Conservation (phyloP, 2,888 invertebrate species). For the Trachelus iudaicus region DNA sequence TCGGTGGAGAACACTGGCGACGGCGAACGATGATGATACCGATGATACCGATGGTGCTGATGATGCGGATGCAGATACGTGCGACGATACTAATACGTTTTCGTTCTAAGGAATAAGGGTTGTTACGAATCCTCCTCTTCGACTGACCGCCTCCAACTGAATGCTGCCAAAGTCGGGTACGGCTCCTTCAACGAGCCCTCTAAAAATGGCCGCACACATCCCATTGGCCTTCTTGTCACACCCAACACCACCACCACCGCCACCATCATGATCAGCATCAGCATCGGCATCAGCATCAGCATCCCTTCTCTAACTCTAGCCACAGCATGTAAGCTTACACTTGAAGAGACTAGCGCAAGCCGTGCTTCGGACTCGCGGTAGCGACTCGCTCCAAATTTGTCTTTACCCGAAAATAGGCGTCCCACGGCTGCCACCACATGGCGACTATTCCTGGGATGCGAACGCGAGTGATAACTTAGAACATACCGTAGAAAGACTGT, state of each 20-base stretch:
- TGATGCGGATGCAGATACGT: no score
- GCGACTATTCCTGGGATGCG: slow-evolving; percentile 62
- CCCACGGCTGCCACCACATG: slow-evolving; percentile 63
- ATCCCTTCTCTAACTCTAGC: slow-evolving; percentile 5
- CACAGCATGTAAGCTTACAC: slow-evolving; percentile 63
- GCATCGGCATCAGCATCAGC: no score
- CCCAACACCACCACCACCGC: slow-evolving; percentile 22
- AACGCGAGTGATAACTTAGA: slow-evolving; percentile 48
- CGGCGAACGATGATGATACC: no score
- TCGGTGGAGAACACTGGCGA: no score
- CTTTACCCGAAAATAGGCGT: slow-evolving; percentile 78
- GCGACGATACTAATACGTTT: neutral
- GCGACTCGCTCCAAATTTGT: slow-evolving; percentile 79
- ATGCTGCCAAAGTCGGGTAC: slow-evolving; percentile 53
- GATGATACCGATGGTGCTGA: no score
- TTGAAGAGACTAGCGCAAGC: slow-evolving; percentile 46
- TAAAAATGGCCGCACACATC: slow-evolving; percentile 65
- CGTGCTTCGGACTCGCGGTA: slow-evolving; percentile 34
- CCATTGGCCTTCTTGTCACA: slow-evolving; percentile 61
- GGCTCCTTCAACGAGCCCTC: slow-evolving; percentile 57
- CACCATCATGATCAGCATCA: no score
- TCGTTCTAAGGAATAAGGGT: neutral
- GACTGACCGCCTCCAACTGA: slow-evolving; percentile 57
- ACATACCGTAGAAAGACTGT: neutral
- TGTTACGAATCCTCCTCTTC: slow-evolving; percentile 32